Percentiles rank a stretch among this genome's conserved stretches.
These are phyloP conservation scores for Caenorhabditis panamensis DNA, from an alignment of 2,888 invertebrate genomes.

Conservation along the genomic window DNA sequence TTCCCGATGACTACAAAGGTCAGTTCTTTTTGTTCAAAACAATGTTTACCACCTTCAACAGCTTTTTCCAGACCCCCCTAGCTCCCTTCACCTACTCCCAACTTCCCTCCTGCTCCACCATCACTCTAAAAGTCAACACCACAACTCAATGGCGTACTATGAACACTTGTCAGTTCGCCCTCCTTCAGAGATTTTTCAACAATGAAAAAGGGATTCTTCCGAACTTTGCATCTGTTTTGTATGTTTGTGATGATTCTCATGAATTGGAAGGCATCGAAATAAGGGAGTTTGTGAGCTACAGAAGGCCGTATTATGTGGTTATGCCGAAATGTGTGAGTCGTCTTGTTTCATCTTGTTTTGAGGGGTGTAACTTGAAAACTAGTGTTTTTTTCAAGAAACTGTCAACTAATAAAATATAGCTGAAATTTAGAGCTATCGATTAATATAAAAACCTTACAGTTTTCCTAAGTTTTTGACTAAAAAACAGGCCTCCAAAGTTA, in stretches of 20 bases:
- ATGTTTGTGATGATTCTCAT: slow-evolving; percentile 1
- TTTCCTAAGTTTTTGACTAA: neutral
- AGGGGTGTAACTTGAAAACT: no score
- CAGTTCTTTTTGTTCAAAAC: no score
- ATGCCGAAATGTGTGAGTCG: slow-evolving; percentile 24
- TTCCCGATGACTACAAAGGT: slow-evolving; percentile 4
- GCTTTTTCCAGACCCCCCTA: neutral
- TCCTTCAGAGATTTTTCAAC: slow-evolving; percentile 13
- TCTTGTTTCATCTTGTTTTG: no score
- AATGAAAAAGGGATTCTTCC: slow-evolving; percentile 1
- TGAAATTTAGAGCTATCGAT: no score
- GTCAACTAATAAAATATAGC: neutral
- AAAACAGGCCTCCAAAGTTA: neutral
- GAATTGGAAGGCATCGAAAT: neutral
- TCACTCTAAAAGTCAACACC: neutral
- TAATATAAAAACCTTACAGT: no score
- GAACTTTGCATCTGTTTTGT: slow-evolving; percentile 10
- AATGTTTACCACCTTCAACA: no score
- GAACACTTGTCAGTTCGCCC: slow-evolving; percentile 5
- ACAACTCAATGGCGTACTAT: neutral
- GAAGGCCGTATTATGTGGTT: slow-evolving; percentile 2
- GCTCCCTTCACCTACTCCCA: neutral
- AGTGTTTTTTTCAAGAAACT: neutral
- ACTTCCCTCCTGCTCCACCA: neutral
- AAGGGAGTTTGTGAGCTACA: neutral